Percentiles rank a stretch among this genome's conserved stretches.
Evolutionary conservation across 2,113 vertebrate species (phyloP).

Genomic region (Benitochromis conjunctus): DNA sequence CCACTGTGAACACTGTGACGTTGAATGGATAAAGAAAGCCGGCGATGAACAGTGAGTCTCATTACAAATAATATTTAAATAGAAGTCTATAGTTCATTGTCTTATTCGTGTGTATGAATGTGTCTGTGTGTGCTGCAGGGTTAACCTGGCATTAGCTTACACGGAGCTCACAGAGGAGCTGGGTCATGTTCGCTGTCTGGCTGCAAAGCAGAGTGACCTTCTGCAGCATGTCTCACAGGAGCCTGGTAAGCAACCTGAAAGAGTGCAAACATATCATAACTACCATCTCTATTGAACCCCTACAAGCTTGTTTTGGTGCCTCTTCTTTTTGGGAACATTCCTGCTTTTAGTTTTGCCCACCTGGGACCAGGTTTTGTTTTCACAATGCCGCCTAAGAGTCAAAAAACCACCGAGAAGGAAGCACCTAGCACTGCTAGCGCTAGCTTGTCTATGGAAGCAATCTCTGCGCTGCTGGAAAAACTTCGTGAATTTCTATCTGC

Average conservation of each 20-base stretch:
- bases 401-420: too few relatives aligned
- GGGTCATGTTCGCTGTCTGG: constrained; percentile 77
- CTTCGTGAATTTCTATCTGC: too few relatives aligned
- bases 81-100: not conserved
- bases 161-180: constrained; percentile 88
- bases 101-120: not conserved
- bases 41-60: constrained; percentile 89
- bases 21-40: constrained; percentile 87
- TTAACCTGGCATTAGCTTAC: constrained; percentile 88
- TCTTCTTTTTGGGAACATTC: too few relatives aligned
- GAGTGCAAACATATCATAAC: too few relatives aligned
- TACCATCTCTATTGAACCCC: too few relatives aligned
- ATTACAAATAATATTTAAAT: not conserved
- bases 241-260: constrained; percentile 3
- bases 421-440: too few relatives aligned
- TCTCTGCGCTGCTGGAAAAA: too few relatives aligned
- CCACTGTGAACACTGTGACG: constrained; percentile 73
- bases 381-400: too few relatives aligned
- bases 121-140: constrained; percentile 62
- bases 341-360: too few relatives aligned
- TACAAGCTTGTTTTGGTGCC: too few relatives aligned
- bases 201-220: constrained; percentile 81
- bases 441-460: too few relatives aligned
- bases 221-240: constrained; percentile 79
- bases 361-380: too few relatives aligned